Evolutionary conservation across 2,113 vertebrate genomes (phyloP), one percentile per base, ranked within the genome.

Genomic region (Bombycilla garrulus): DNA sequence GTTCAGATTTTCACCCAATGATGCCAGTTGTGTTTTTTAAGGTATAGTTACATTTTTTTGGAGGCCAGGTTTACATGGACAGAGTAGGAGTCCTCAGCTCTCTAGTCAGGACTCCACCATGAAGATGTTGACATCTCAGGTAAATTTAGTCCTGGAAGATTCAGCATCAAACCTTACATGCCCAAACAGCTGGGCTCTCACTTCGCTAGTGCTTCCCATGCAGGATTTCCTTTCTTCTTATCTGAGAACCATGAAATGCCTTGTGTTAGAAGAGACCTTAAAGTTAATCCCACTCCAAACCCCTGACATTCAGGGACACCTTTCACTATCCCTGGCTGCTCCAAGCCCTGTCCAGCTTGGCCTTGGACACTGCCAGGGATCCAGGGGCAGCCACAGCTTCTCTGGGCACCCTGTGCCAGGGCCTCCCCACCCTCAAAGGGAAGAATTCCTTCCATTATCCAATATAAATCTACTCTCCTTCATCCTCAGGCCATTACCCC

Each of bases 341-440:
- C 51, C 85, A 3, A 56, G 33, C 36, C 36, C 36, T 0, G 1
- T 53, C 64, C 64, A 61, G 2, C 54, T 51, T 25, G 38, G 38
- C 28, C 38, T 53, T 21, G 61, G 53, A 2, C 61, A 74, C 38
- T 81, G 1, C 45, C 45, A 74, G 45, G 38, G 23, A 21, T 53
- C 33, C 81, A 72, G 69, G 44, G 23, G 38, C 67, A 81, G 36
- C 70, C 86, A 1, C 61, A 89, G n/a, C 78, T 67, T 0, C 14
- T 5, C 78, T 76, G 61, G 20, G 61, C n/a, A 60, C 23, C 36
- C 69, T 81, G 69, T 45, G 61, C 45, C 61, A 60, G 61, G 23
- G 20, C 24, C 23, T 61, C 1, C 5, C 23, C 73, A 54, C 12
- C 24, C 24, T 54, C 1, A 0, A 14, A 48, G 1, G 13, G 31